Base-by-base conservation (phyloP, 2,797 vertebrate species). In the Lophura swinhoii region DNA sequence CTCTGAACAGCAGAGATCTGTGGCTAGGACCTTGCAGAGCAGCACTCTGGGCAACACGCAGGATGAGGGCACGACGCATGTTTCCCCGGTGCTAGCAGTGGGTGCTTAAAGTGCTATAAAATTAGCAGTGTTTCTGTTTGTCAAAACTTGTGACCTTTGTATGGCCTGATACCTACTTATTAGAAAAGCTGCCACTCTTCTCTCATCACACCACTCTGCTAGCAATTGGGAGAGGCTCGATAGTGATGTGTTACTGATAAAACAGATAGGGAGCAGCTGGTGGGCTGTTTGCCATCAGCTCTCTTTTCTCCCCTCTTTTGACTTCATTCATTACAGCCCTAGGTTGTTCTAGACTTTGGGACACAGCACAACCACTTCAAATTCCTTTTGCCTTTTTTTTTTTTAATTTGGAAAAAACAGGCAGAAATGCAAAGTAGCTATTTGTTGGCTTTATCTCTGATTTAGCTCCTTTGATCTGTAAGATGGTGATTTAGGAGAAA, bases 31-130 rank as follows among this genome's bases (percentile, higher is more conserved):
- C 63, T 88, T 53, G 31, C 18, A 33, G 20, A 33, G 20, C 56
- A 22, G n/a, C 20, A 22, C 22, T 33, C n/a, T 33, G n/a, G 12
- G 29, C 64, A 80, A 49, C 55, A 21, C 3, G 2, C 0, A 2
- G 77, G 70, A 55, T 9, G 46, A 55, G 21, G 28, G 62, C 4
- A 2, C 3, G 8, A n/a, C 62, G 29, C 33, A 64, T 0, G 0
- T 77, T 84, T 90, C 41, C 49, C n/a, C 14, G 3, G 64, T 20
- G 39, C 31, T 82, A 58, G 35, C 70, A 72, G 31, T 33, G 23
- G 71, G 23, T 31, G 39, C 74, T 84, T 62, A 29, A 0, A 2
- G 41, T 21, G 39, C 49, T 69, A 5, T 81, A 70, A 83, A 90
- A 78, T 39, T 18, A 22, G 16, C 51, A 13, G 14, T n/a, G 37